Evolutionary conservation across 2,797 vertebrate genomes (phyloP), one percentile per base, ranked within the genome.

Genomic region (Parauchenoglanis ngamensis): DNA sequence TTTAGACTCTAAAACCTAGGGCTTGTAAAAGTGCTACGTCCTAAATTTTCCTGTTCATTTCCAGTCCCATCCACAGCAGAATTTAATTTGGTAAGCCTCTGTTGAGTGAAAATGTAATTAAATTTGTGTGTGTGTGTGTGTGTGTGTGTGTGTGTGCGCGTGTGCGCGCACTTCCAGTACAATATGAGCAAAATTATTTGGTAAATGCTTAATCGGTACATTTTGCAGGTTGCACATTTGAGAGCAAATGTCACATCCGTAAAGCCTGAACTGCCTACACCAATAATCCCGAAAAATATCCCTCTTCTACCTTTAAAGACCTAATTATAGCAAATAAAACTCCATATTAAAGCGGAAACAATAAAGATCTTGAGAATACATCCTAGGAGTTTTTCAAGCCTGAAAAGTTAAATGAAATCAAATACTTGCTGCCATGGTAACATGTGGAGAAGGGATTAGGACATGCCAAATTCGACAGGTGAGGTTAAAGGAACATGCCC

Each of bases 401-500:
- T 83, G 63, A 59, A 85, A 88, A 90, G 89, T 85, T 90, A 63
- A 89, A 91, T 78, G 13, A 78, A 87, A 90, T 87, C 65, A 89
- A 89, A 89, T 82, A 84, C 79, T 63, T 44, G 84, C 52, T 88
- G 89, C 88, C 89, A 89, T 89, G 89, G 90, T 86, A 89, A 91
- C 85, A 49, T 75, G 49, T 78, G 80, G 25, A 83, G 83, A 85
- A 88, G 84, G 80, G 67, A 86, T 87, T 87, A 90, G 86, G 89
- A 85, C 89, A 91, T 94, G 93, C 93, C 94, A 93, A 44, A 28
- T 83, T 84, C 85, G 90, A 91, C 44, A 80, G 90, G 85, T 90
- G 90, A 86, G 92, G 92, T 92, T 93, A 93, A 91, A 89, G 80
- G 91, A 93, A 90, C 90, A 94, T 89, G 87, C 89, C 91, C 88